Base-by-base conservation (phyloP, 2,797 vertebrate genomes). In the Labroides dimidiatus region DNA sequence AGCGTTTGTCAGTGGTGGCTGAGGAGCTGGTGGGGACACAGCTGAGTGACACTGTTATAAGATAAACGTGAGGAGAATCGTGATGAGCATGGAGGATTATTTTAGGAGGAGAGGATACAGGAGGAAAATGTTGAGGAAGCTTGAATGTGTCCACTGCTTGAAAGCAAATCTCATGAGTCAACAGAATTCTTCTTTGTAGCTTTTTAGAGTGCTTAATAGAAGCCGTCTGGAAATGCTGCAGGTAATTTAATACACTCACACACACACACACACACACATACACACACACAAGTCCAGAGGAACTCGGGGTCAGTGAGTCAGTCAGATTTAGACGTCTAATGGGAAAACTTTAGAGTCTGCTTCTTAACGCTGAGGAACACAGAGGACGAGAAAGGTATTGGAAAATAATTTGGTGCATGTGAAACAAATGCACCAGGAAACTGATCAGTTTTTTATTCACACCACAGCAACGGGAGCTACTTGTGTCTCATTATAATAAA, bases 121-220 rank as follows among this genome's bases (percentile, higher is more conserved):
- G 51, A 82, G 69, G 49, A 79, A 76, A 76, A n/a, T 47, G 27
- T 67, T 23, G 27, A 70, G 43, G 70, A 82, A 64, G 48, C 23
- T 64, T 89, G 89, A 92, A 90, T 93, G 72, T 77, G 79, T 72
- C 72, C 79, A 79, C 88, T 93, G 88, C 91, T 88, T 52, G 51
- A 15, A 62, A 57, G 49, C 53, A 77, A 62, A 64, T 67, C 56
- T 60, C 39, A 15, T 12, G 8, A 27, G 45, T 61, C 3, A 1
- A 4, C 23, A 15, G 52, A 36, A 48, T 62, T 80, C 42, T 42
- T 80, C 69, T 63, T 72, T 55, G n/a, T 11, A 37, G 58, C 62
- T 74, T 69, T 77, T 84, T 68, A 82, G 60, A 68, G 70, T 81
- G 53, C 77, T 69, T 78, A 78, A 84, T 78, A 74, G 76, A 84